These are phyloP conservation scores for Gila robusta DNA, from an alignment of 2,797 vertebrate species.

Conservation along the genomic window DNA sequence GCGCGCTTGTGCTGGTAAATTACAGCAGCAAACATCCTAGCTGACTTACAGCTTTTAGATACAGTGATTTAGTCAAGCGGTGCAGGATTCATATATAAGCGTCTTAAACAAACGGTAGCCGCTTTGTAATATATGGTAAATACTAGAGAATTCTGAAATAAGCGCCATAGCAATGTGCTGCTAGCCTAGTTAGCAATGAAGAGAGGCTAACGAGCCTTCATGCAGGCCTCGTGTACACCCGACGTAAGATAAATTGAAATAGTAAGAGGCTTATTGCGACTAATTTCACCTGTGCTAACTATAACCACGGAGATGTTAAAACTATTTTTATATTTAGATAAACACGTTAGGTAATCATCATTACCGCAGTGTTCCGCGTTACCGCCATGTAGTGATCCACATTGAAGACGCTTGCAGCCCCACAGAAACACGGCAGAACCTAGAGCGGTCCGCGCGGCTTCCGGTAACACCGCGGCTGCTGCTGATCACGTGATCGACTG, in stretches of 20 bases:
- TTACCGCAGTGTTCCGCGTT: constrained; percentile 60
- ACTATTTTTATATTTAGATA: background rate
- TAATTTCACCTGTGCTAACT: background rate
- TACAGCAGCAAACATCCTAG: background rate
- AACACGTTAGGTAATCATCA: background rate
- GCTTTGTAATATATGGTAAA: background rate
- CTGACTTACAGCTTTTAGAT: background rate
- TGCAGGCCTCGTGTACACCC: constrained; percentile 32
- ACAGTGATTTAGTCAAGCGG: too few relatives aligned
- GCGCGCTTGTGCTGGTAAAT: constrained; percentile 18
- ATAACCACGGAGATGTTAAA: background rate
- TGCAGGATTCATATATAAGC: background rate
- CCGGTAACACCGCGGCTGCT: fast-evolving
- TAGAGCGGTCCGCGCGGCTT: background rate
- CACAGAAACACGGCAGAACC: background rate
- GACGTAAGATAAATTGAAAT: background rate
- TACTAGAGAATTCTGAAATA: background rate
- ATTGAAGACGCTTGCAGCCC: constrained; percentile 32
- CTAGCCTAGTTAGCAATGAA: constrained; percentile 35
- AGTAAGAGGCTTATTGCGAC: background rate
- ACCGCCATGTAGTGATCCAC: constrained; percentile 59
- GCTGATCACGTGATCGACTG: constrained; percentile 16
- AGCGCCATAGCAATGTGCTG: background rate
- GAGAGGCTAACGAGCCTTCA: constrained; percentile 28
- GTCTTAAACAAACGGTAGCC: background rate